Evolutionary conservation across 1,140 invertebrate species (phyloP).

Genomic region (Chelonus insularis): DNA sequence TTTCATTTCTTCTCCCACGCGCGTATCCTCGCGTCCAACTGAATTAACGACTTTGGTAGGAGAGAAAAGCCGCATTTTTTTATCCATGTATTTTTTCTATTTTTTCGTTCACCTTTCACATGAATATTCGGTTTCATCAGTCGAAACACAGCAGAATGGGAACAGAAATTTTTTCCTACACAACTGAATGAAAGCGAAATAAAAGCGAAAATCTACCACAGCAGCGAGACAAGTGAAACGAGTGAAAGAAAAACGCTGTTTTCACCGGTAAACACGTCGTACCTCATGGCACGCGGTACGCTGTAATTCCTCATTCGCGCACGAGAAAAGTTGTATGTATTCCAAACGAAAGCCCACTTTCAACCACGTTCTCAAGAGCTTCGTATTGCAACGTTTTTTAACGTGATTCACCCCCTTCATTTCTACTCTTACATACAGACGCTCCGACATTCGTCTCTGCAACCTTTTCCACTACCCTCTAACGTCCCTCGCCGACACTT

Average conservation of each 20-base stretch:
- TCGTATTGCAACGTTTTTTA: too few relatives aligned
- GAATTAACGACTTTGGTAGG: conserved; percentile 7
- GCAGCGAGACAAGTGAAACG: conserved; percentile 14
- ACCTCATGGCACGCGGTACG: not conserved
- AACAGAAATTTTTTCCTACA: not conserved
- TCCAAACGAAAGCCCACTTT: too few relatives aligned
- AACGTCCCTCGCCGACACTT: too few relatives aligned
- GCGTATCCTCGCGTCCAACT: not conserved
- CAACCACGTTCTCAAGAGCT: too few relatives aligned
- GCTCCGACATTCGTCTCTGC: too few relatives aligned
- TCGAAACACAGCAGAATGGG: conserved; percentile 1
- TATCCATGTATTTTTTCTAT: not conserved
- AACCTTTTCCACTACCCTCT: too few relatives aligned
- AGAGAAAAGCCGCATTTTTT: not conserved
- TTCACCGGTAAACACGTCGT: conserved; percentile 27
- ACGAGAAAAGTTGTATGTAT: conserved; percentile 1
- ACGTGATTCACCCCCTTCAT: too few relatives aligned
- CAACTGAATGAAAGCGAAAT: conserved; percentile 11
- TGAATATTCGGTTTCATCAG: conserved; percentile 16
- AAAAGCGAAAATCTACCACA: conserved; percentile 3
- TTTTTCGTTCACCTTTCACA: conserved; percentile 7
- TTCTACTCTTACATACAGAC: too few relatives aligned
- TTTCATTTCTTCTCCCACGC: not conserved
- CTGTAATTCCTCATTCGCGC: conserved; percentile 27
- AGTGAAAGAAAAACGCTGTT: conserved; percentile 29